Conservation (phyloP, 2,113 vertebrate species). For the Melospiza georgiana region DNA sequence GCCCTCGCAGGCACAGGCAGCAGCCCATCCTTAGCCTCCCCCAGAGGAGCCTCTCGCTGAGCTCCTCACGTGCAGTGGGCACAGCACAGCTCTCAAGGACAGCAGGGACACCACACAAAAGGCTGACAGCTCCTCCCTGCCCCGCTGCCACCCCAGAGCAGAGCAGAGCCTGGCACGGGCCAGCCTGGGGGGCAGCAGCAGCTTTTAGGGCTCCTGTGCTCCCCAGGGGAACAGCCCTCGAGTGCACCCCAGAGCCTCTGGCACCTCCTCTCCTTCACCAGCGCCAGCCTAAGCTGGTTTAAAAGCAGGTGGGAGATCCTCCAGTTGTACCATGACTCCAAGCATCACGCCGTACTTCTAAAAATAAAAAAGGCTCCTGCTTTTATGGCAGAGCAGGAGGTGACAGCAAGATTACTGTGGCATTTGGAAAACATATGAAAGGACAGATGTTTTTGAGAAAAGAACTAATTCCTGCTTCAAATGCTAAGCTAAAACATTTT, state of each 20-base stretch:
- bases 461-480: background rate
- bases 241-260: no score
- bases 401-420: background rate
- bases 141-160: rapidly evolving
- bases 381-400: background rate
- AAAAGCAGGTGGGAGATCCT: background rate
- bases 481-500: background rate
- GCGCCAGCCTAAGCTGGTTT: background rate
- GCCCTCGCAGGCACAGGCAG: background rate
- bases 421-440: background rate
- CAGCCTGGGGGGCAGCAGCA: background rate
- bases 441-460: background rate
- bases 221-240: no score
- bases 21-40: no score
- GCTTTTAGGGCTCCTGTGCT: rapidly evolving
- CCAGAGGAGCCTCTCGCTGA: background rate
- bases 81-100: background rate
- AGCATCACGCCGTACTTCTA: rapidly evolving
- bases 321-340: background rate
- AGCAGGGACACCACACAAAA: rapidly evolving
- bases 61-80: rapidly evolving
- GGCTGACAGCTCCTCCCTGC: background rate
- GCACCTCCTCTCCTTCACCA: background rate
- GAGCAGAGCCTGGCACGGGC: background rate
- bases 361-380: background rate